Evolutionary conservation across 2,888 invertebrate species (phyloP).

Genomic region (Schizaphis graminum): DNA sequence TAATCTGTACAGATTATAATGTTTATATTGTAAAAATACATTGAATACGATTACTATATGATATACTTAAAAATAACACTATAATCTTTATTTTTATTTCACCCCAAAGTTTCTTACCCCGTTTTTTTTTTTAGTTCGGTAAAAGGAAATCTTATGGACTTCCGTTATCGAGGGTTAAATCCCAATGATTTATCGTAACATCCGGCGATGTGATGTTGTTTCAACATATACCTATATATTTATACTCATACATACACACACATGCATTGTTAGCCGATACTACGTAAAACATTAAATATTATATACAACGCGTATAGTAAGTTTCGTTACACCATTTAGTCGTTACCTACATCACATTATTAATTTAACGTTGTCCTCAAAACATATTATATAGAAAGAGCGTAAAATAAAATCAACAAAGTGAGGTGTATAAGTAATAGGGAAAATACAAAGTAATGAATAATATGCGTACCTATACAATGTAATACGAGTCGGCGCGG

Average conservation of each 20-base stretch:
- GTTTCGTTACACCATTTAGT: background rate
- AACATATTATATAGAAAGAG: background rate
- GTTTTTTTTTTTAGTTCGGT: background rate
- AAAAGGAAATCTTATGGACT: conserved; percentile 26
- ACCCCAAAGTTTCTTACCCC: background rate
- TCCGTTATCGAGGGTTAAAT: conserved; percentile 32
- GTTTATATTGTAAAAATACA: background rate
- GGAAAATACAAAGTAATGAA: background rate
- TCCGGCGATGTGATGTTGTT: background rate
- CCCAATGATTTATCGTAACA: conserved; percentile 33
- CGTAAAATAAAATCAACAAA: background rate
- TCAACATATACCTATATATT: background rate
- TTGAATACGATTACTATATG: background rate
- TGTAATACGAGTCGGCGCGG: background rate
- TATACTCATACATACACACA: background rate
- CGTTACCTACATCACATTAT: background rate
- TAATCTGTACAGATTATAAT: no score
- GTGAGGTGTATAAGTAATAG: background rate
- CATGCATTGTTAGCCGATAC: background rate
- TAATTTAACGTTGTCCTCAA: background rate
- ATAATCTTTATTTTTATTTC: background rate
- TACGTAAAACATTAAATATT: background rate
- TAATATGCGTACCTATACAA: background rate
- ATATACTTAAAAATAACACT: background rate
- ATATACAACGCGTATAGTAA: background rate